A percentile compares a stretch with the other conserved stretches of the same genome.
These are phyloP conservation scores for Rhabdomys dilectus DNA, from an alignment of 2,113 vertebrate genomes.

Conservation along the genomic window DNA sequence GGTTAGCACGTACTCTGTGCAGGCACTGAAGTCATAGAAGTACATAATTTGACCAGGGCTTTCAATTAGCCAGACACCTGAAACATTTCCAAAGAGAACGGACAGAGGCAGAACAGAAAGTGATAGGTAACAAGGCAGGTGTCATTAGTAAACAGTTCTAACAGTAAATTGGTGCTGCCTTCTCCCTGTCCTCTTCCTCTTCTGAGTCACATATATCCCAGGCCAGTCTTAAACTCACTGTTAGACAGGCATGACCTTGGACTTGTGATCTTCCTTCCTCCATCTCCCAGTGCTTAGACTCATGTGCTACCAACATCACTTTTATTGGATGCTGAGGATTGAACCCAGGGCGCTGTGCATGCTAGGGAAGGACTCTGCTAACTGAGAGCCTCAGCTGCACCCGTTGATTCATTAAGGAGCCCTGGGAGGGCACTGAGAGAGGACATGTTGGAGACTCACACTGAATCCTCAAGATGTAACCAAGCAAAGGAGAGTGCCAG, in stretches of 20 bases:
- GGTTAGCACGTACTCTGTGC: not conserved
- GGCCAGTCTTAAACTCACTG: no score
- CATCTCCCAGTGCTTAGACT: not conserved
- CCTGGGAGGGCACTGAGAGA: not conserved
- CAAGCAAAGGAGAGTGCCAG: conserved; percentile 39
- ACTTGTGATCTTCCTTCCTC: not conserved
- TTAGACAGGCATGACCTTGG: not conserved
- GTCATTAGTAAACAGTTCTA: not conserved
- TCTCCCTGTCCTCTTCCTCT: not conserved
- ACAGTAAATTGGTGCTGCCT: not conserved
- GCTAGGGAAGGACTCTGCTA: not conserved
- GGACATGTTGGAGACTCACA: not conserved
- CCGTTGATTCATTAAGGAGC: not conserved
- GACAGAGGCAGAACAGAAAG: conserved; percentile 42
- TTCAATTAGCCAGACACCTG: not conserved
- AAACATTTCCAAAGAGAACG: not conserved
- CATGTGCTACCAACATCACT: not conserved
- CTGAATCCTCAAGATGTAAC: conserved; percentile 4
- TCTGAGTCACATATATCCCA: not conserved
- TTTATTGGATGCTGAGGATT: not conserved
- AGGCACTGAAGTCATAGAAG: not conserved
- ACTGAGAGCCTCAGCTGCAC: not conserved
- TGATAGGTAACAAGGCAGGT: not conserved
- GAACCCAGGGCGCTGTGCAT: not conserved
- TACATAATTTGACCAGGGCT: not conserved